These are phyloP conservation scores for Drosophila buzzatii DNA, from an alignment of 2,888 invertebrate species.

Conservation along the genomic window DNA sequence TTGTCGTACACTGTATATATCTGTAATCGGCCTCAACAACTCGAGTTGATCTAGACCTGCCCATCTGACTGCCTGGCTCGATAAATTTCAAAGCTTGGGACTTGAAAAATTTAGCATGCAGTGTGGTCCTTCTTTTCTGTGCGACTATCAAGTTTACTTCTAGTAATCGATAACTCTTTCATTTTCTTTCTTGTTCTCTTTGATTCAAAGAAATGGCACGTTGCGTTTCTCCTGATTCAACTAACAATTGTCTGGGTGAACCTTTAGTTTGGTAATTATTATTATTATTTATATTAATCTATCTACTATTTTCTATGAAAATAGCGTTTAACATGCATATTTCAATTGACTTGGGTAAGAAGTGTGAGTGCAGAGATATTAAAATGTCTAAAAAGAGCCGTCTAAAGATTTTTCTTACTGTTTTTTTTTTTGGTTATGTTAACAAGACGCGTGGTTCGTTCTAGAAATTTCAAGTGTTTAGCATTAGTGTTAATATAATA, in stretches of 20 bases:
- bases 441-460: too few relatives aligned
- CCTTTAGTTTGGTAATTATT: background rate
- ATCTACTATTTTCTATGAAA: background rate
- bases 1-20: background rate
- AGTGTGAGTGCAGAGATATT: background rate
- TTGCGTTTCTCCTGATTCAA: background rate
- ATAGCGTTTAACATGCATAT: background rate
- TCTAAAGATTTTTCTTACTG: too few relatives aligned
- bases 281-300: background rate
- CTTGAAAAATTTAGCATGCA: accelerated
- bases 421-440: too few relatives aligned
- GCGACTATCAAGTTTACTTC: background rate
- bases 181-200: background rate
- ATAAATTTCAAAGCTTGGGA: background rate
- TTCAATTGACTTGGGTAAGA: background rate
- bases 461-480: too few relatives aligned
- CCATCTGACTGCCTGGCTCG: background rate
- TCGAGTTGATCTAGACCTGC: background rate
- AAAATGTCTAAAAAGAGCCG: background rate
- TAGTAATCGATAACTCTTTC: background rate
- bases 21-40: background rate
- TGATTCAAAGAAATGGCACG: background rate
- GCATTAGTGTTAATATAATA: too few relatives aligned
- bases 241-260: background rate
- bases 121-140: background rate